phyloP scores from a whole-genome alignment of 2,888 invertebrate species.

The Orthonevra nobilis region DNA sequence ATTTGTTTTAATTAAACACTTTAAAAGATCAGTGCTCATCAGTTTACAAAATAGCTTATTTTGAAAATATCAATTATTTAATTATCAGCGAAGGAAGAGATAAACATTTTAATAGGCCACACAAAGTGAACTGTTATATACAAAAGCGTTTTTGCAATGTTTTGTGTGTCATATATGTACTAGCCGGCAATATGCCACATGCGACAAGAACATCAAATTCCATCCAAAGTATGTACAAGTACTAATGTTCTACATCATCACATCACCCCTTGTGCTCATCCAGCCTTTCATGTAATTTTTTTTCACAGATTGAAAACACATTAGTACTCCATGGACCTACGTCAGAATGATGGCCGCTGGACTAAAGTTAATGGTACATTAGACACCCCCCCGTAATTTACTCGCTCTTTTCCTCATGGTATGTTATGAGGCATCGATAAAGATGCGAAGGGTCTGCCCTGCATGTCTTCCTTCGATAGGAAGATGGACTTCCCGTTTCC shows the following conservation, averaged over 20 bases:
- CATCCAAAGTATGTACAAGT: too few species aligned
- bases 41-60: too few species aligned
- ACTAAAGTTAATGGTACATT: conserved; percentile 68
- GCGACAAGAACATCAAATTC: conserved; percentile 34
- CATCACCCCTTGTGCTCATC: conserved; percentile 48
- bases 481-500: conserved; percentile 81
- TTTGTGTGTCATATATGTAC: too few species aligned
- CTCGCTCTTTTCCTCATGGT: conserved; percentile 57
- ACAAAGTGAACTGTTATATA: too few species aligned
- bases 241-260: conserved; percentile 54
- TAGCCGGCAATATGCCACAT: conserved; percentile 51
- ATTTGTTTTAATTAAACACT: too few species aligned
- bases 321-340: conserved; percentile 62
- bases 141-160: too few species aligned
- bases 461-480: conserved; percentile 71
- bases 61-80: too few species aligned
- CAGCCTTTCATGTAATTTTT: conserved; percentile 41
- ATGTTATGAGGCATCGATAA: conserved; percentile 53
- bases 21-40: too few species aligned
- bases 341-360: conserved; percentile 62
- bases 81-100: too few species aligned
- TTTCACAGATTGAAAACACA: conserved; percentile 65
- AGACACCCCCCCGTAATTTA: conserved; percentile 69
- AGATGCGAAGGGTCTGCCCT: conserved; percentile 57
- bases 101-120: conserved; percentile 34